phyloP scores from a whole-genome alignment of 2,797 vertebrate species.

The Thamnophis elegans region DNA sequence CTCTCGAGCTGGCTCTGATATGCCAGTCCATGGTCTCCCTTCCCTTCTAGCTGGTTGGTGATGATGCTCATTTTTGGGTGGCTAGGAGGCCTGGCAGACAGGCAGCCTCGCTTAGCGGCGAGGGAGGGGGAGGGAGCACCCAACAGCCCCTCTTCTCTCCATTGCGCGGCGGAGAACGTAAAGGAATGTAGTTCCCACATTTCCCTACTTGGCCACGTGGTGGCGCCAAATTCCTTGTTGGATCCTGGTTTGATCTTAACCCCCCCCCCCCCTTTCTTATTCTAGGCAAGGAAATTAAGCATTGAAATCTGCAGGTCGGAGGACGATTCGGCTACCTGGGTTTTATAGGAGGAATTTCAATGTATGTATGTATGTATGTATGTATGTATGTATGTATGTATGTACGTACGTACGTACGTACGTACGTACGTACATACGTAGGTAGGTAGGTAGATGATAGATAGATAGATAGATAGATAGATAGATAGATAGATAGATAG shows the following conservation, averaged over 20 bases:
- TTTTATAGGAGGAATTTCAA: not conserved
- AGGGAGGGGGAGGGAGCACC: too few species aligned
- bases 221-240: not conserved
- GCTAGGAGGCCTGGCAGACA: not conserved
- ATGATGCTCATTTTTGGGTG: slow-evolving; percentile 9
- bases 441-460: too few species aligned
- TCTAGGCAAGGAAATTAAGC: not conserved
- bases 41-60: not conserved
- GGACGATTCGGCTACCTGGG: not conserved
- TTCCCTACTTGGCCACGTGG: not conserved
- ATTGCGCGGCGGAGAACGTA: too few species aligned
- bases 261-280: not conserved
- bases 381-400: too few species aligned
- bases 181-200: not conserved
- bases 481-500: too few species aligned
- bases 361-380: too few species aligned
- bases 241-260: not conserved
- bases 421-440: too few species aligned
- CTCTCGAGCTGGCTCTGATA: not conserved
- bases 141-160: too few species aligned
- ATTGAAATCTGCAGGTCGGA: not conserved
- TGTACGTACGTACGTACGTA: too few species aligned
- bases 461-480: too few species aligned
- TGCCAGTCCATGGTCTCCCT: not conserved
- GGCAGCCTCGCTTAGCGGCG: too few species aligned